Base-by-base conservation (phyloP, 2,113 vertebrate species). In the Etia nguti region DNA sequence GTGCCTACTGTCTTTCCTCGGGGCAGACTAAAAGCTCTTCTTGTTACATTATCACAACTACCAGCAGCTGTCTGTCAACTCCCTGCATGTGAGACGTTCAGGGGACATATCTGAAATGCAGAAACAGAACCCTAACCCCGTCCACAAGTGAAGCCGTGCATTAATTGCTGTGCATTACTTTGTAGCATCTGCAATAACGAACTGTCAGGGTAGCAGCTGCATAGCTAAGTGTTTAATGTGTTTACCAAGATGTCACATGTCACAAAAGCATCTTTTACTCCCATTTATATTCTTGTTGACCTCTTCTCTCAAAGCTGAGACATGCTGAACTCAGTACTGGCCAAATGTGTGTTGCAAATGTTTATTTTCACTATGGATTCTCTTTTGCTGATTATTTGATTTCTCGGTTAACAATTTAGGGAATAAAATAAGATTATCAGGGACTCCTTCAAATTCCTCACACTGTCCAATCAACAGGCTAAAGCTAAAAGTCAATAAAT, bases 111-210 rank as follows among this genome's bases (percentile, higher is more conserved):
- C 11, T 18, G 2, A 46, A 2, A 26, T 10, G 8, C 38, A 29
- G 8, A 3, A 48, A 20, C 65, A 24, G 0, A 43, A 75, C 16
- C 24, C 24, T 29, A 4, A 41, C 8, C 38, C 13, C 3, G 2
- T 1, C 38, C 38, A 15, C 3, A 46, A 6, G 24, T 73, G 18
- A 36, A 36, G 31, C 5, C 10, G n/a, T 55, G 22, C 54, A 6
- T 24, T n/a, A n/a, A n/a, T 24, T 55, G 3, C 22, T 6, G 10
- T 6, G 55, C 11, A 26, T 56, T 26, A 24, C 11, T 56, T 24
- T 56, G 31, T n/a, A 38, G 31, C 41, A 75, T 20, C 48, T 73
- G 38, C 15, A 73, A 4, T 46, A 10, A 73, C 4, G 13, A 46
- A 5, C 22, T 0, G 15, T 46, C 68, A 73, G 68, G 6, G 38